These are phyloP conservation scores for Bos taurus DNA, from an alignment of 2,113 vertebrate genomes.

Conservation along the genomic window ARS-UCD2.0 NC_037331.1:116477001-116477500, in stretches of 20 bases:
- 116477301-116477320: too few species aligned
- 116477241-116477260: background rate
- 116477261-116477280: too few species aligned
- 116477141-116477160: slow-evolving; percentile 41
- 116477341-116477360: rapidly evolving
- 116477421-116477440: rapidly evolving
- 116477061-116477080: slow-evolving; percentile 60
- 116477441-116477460: background rate
- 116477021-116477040: background rate
- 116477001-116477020: slow-evolving; percentile 45
- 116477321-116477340: too few species aligned
- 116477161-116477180: slow-evolving; percentile 27
- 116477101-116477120: slow-evolving; percentile 67
- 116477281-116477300: too few species aligned
- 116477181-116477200: slow-evolving; percentile 33
- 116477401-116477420: background rate
- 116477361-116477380: rapidly evolving
- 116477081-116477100: background rate
- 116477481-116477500: background rate
- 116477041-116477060: slow-evolving; percentile 68
- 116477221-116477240: background rate
- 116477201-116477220: slow-evolving; percentile 21
- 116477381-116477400: too few species aligned
- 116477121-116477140: slow-evolving; percentile 65
- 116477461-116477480: background rate